Evolutionary conservation across 2,888 invertebrate genomes (phyloP).

Genomic region (Tipula confusa): DNA sequence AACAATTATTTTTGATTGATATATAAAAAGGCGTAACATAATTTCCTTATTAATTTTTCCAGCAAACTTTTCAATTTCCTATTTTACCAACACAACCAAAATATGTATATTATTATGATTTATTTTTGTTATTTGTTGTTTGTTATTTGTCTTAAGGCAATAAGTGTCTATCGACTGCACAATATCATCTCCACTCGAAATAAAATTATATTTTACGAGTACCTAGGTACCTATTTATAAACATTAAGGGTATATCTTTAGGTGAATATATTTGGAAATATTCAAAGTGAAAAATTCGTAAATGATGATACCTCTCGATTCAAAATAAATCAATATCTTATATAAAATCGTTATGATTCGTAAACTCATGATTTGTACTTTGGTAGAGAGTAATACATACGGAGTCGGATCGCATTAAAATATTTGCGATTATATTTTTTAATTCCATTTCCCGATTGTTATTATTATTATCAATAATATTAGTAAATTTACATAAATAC

Average conservation of each 20-base stretch:
- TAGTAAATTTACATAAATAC: neutral
- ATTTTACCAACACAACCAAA: neutral
- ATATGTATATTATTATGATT: neutral
- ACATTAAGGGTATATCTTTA: neutral
- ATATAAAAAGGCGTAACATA: neutral
- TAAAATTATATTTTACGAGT: neutral
- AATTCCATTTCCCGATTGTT: neutral
- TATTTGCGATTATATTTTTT: too few relatives aligned
- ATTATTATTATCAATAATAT: neutral
- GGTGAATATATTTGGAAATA: neutral
- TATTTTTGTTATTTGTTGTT: neutral
- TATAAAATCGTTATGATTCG: neutral
- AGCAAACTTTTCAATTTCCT: neutral
- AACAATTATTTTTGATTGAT: conserved; percentile 12
- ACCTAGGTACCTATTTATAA: neutral
- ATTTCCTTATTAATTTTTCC: neutral
- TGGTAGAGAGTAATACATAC: neutral
- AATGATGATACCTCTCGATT: neutral
- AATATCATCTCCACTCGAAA: neutral
- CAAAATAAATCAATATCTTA: neutral
- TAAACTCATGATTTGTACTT: neutral
- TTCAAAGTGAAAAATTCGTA: neutral
- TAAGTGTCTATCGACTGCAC: neutral
- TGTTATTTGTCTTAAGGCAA: neutral
- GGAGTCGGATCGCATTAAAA: neutral